Evolutionary conservation across 1,140 invertebrate species (phyloP).

Genomic region (Lutraria rhynchaena): DNA sequence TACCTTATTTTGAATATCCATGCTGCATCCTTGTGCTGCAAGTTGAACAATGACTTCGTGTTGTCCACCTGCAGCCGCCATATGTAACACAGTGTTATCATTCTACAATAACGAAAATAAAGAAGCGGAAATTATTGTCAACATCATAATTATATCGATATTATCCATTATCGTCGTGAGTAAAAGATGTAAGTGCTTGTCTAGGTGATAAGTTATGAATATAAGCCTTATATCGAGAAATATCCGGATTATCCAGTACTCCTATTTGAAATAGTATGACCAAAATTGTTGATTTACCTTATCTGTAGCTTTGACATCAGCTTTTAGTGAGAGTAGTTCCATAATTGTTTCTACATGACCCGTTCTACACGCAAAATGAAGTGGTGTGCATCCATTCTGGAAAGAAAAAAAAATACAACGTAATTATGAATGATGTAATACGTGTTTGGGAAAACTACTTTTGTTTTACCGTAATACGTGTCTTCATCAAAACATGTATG

Average conservation of each 20-base stretch:
- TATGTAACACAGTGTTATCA: slow-evolving; percentile 48
- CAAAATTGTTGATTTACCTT: neutral
- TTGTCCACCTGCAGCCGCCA: slow-evolving; percentile 37
- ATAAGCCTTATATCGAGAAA: neutral
- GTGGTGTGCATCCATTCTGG: slow-evolving; percentile 34
- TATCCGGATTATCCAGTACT: no score
- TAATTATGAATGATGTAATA: no score
- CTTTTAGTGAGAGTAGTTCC: slow-evolving; percentile 15
- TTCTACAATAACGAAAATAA: neutral
- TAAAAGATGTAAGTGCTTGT: neutral
- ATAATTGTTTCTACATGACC: slow-evolving; percentile 51
- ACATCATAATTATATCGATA: no score
- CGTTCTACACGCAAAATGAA: slow-evolving; percentile 29
- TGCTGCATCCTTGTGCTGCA: slow-evolving; percentile 18
- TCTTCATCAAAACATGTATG: no score
- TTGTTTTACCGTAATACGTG: no score
- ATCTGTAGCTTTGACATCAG: slow-evolving; percentile 14
- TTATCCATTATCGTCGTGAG: no score
- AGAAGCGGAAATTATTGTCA: no score
- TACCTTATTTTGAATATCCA: slow-evolving; percentile 45
- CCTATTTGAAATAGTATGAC: neutral
- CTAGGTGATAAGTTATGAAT: neutral
- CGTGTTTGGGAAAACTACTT: no score
- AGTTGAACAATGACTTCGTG: slow-evolving; percentile 34
- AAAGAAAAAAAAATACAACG: no score